A percentile compares a stretch with the other conserved stretches of the same genome.
phyloP scores from a whole-genome alignment of 2,797 vertebrate species.

The Alcedo atthis region DNA sequence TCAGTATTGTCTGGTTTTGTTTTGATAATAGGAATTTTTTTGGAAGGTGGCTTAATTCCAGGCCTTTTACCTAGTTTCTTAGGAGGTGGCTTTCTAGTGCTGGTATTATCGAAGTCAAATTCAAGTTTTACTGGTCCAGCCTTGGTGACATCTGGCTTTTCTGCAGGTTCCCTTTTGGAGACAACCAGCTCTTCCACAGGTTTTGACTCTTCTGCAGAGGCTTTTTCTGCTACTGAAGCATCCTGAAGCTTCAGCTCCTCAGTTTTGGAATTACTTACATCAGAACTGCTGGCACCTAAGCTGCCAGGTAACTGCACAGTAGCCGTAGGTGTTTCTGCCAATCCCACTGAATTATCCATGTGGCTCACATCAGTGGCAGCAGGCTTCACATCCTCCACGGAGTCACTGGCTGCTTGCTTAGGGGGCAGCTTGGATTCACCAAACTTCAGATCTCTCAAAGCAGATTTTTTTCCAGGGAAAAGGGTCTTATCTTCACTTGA shows the following conservation, averaged over 20 bases:
- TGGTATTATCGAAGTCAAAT: conserved; percentile 82
- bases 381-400: background rate
- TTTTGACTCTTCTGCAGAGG: background rate
- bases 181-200: background rate
- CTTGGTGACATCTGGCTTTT: conserved; percentile 11
- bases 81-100: conserved; percentile 76
- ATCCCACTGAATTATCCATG: background rate
- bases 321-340: conserved; percentile 30
- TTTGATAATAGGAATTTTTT: conserved; percentile 36
- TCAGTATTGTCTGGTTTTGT: background rate
- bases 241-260: conserved; percentile 73
- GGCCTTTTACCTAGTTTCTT: conserved; percentile 80
- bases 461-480: background rate
- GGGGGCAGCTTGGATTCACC: background rate
- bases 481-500: background rate
- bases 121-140: conserved; percentile 80
- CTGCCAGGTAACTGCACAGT: conserved; percentile 56
- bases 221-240: conserved; percentile 39
- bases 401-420: background rate
- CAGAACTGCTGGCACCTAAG: conserved; percentile 74
- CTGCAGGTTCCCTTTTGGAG: background rate
- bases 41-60: conserved; percentile 72
- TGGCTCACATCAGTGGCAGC: background rate
- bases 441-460: background rate
- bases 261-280: conserved; percentile 66